phyloP scores from a whole-genome alignment of 2,113 vertebrate species.

The Andinoacara biseriatus region DNA sequence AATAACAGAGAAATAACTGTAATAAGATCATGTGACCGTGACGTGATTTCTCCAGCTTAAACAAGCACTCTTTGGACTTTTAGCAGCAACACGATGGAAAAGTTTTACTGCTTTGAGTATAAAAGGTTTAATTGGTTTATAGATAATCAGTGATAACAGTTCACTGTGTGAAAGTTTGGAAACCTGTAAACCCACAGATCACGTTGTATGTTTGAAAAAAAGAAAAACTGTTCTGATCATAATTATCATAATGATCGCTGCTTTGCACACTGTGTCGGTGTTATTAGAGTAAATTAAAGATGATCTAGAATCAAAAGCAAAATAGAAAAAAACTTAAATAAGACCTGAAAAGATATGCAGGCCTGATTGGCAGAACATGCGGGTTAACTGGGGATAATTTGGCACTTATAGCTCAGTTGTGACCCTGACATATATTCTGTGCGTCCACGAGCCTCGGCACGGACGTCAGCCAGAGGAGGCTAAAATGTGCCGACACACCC shows the following conservation, averaged over 20 bases:
- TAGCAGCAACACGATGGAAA: not conserved
- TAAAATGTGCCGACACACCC: not conserved
- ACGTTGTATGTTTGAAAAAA: not conserved
- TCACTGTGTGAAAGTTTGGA: slow-evolving; percentile 16
- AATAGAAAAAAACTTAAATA: not conserved
- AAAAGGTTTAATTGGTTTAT: not conserved
- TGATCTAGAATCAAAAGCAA: not conserved
- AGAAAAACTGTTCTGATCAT: not conserved
- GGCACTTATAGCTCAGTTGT: not conserved
- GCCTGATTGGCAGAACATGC: not conserved
- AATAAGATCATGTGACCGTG: not conserved
- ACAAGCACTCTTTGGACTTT: not conserved
- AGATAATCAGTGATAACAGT: not conserved
- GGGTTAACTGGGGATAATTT: too few species aligned
- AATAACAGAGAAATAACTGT: not conserved
- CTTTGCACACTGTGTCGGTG: not conserved
- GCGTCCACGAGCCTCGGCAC: not conserved
- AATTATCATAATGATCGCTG: not conserved
- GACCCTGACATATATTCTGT: not conserved
- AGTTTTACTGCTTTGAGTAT: not conserved
- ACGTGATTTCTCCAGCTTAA: not conserved
- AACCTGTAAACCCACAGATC: not conserved
- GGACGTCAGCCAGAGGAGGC: not conserved
- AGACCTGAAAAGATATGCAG: not conserved
- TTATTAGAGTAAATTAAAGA: not conserved